Conservation (phyloP, 2,113 vertebrate genomes). For the Tamias sibiricus region DNA sequence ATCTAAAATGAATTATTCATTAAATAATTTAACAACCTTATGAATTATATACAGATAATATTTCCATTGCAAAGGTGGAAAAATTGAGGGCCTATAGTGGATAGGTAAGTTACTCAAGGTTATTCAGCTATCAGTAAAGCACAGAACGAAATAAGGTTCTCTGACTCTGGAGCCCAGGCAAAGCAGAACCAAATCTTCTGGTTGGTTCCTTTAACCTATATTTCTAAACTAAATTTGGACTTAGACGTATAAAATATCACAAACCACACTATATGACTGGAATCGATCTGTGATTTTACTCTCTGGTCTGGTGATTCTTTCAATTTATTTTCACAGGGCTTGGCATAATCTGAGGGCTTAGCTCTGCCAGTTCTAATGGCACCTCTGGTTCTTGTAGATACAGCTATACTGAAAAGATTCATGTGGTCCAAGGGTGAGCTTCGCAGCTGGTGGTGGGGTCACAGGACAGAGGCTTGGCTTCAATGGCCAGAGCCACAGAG, state of each 20-base stretch:
- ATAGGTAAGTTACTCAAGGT: neutral
- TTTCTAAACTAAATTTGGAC: constrained; percentile 28
- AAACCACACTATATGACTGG: neutral
- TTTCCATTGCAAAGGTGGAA: neutral
- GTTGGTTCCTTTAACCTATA: neutral
- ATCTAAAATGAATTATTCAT: neutral
- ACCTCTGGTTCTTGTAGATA: neutral
- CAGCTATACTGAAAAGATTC: neutral
- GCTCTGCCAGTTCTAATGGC: neutral
- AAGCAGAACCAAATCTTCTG: constrained; percentile 34
- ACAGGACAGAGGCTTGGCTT: neutral
- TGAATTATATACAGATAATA: neutral
- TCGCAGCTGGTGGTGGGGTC: neutral
- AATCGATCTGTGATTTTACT: constrained; percentile 46
- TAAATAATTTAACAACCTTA: neutral
- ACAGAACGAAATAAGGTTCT: neutral
- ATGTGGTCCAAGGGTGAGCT: neutral
- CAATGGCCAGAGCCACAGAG: neutral
- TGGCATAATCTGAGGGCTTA: constrained; percentile 35
- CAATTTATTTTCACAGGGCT: constrained; percentile 35
- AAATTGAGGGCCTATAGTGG: neutral
- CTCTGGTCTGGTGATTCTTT: constrained; percentile 22
- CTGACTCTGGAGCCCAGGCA: neutral
- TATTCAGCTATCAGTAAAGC: neutral
- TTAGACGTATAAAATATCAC: constrained; percentile 15